Evolutionary conservation across 2,888 invertebrate species (phyloP).

Genomic region (Dolichomitus sp.): DNA sequence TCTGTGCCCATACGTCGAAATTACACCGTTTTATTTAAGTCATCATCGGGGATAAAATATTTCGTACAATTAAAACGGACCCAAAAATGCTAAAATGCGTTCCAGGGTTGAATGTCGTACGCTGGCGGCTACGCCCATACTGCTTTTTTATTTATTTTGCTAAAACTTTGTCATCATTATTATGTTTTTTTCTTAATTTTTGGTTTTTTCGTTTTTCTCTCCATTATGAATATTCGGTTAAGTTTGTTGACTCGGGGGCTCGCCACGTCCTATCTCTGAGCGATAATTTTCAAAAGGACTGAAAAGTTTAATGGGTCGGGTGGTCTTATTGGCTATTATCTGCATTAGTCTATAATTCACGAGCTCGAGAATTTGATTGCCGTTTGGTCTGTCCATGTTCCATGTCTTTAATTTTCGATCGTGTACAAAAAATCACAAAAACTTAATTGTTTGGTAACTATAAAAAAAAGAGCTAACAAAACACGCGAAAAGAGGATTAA

Average conservation of each 20-base stretch:
- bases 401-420: not conserved
- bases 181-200: not conserved
- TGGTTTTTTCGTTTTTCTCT: not conserved
- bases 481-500: too few relatives aligned
- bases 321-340: not conserved
- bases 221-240: not conserved
- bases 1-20: not conserved
- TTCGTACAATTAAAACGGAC: not conserved
- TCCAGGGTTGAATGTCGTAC: constrained; percentile 54
- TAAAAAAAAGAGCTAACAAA: not conserved
- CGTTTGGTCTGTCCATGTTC: not conserved
- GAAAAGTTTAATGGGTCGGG: not conserved
- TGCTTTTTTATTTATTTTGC: constrained; percentile 47
- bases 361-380: not conserved
- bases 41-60: constrained; percentile 4
- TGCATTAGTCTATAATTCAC: not conserved
- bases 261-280: constrained; percentile 2
- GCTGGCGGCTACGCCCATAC: constrained; percentile 49
- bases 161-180: constrained; percentile 5
- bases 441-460: not conserved
- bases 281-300: not conserved
- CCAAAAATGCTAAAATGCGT: constrained; percentile 31
- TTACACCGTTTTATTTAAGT: not conserved
- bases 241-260: not conserved
- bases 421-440: not conserved